phyloP scores from a whole-genome alignment of 2,113 vertebrate species.

The Vidua macroura region DNA sequence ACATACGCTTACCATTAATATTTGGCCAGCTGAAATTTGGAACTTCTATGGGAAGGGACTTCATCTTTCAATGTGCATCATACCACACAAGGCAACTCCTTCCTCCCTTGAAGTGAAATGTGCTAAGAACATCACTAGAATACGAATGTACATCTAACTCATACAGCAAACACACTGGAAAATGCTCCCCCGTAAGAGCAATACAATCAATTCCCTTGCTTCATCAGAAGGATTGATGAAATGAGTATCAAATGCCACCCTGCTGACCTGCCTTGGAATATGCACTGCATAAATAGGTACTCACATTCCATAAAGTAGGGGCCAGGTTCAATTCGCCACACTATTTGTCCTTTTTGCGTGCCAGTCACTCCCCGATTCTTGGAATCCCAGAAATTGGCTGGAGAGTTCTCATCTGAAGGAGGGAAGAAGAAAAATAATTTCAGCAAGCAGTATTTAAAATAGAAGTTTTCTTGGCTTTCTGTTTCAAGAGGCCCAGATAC shows the following conservation, averaged over 20 bases:
- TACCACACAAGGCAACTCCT: neutral
- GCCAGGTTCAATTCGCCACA: constrained; percentile 95
- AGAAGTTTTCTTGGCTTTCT: neutral
- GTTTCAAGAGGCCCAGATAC: neutral
- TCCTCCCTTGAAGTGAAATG: neutral
- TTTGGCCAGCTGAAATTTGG: neutral
- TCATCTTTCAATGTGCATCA: neutral
- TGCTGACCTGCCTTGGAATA: neutral
- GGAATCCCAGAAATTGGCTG: constrained; percentile 98
- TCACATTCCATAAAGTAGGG: constrained; percentile 98
- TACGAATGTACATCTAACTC: neutral
- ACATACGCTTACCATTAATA: neutral
- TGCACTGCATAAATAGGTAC: constrained; percentile 32
- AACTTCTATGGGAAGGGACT: neutral
- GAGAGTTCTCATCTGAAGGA: constrained; percentile 92
- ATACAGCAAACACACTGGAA: neutral
- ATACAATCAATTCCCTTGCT: neutral
- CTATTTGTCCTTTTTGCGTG: constrained; percentile 95
- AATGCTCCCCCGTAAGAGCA: neutral
- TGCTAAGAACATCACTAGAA: neutral
- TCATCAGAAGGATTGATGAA: neutral
- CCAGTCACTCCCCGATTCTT: constrained; percentile 98
- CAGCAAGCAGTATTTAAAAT: neutral
- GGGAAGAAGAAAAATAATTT: neutral
- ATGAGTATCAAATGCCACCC: neutral